Conservation (phyloP, 1,140 invertebrate species). For the Polyergus mexicanus region DNA sequence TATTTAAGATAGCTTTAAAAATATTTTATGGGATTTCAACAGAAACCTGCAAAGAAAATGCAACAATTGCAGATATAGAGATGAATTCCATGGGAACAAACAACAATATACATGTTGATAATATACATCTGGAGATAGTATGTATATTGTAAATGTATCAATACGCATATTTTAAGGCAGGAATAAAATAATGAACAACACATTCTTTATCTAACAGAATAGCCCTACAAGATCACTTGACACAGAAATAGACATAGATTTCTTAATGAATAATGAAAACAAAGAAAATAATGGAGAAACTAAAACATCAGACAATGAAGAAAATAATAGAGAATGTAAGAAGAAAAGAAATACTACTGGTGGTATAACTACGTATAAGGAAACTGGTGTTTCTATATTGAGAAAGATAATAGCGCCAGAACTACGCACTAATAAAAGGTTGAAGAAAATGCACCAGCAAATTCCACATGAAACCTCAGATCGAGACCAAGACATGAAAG, state of each 20-base stretch:
- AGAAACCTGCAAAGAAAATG: neutral
- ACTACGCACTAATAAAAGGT: neutral
- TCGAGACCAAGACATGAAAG: slow-evolving; percentile 3
- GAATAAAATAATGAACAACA: neutral
- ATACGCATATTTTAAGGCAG: neutral
- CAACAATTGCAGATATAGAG: neutral
- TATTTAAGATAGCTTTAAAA: slow-evolving; percentile 8
- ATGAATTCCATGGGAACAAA: neutral
- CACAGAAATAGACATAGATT: neutral
- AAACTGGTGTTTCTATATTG: slow-evolving; percentile 11
- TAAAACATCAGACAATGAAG: neutral
- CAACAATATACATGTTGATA: neutral
- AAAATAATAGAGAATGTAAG: neutral
- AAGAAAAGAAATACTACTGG: neutral
- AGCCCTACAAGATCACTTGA: neutral
- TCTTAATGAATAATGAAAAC: neutral
- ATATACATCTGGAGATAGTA: neutral
- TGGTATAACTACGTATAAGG: neutral
- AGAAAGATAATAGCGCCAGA: slow-evolving; percentile 5
- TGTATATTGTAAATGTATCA: too few relatives aligned
- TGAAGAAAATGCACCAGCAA: neutral
- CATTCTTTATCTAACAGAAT: neutral
- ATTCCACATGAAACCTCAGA: neutral
- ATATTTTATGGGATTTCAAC: neutral
- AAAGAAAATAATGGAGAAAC: neutral